Evolutionary conservation across 1,140 invertebrate genomes (phyloP).

Genomic region (Chelonus insularis): DNA sequence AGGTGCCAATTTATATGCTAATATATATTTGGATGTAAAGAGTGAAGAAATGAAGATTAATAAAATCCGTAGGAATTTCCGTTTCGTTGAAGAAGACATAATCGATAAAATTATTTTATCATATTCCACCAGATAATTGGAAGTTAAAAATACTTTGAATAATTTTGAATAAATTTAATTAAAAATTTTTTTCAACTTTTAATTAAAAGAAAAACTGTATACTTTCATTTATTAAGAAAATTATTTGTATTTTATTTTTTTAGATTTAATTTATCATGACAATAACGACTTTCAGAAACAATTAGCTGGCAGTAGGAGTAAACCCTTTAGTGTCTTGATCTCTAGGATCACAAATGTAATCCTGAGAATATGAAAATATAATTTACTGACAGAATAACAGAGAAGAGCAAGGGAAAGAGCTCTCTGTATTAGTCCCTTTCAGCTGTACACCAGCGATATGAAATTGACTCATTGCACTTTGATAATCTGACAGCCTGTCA

Average conservation of each 20-base stretch:
- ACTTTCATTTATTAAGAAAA: neutral
- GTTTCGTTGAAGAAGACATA: too few relatives aligned
- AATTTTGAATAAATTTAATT: neutral
- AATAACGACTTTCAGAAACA: slow-evolving; percentile 41
- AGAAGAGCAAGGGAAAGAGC: slow-evolving; percentile 12
- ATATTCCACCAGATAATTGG: neutral
- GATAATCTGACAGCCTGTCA: neutral
- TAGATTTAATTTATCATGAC: neutral
- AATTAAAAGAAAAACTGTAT: neutral
- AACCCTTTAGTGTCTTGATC: slow-evolving; percentile 53
- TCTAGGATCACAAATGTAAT: slow-evolving; percentile 49
- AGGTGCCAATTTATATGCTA: slow-evolving; percentile 32
- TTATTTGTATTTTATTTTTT: neutral
- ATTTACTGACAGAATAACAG: slow-evolving; percentile 41
- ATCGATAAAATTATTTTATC: neutral
- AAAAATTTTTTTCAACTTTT: neutral
- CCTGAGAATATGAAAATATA: slow-evolving; percentile 56
- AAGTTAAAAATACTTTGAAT: too few relatives aligned
- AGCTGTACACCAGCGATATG: neutral
- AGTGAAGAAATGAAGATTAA: slow-evolving; percentile 14
- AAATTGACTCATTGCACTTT: neutral
- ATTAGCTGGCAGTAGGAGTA: slow-evolving; percentile 46
- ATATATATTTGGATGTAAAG: slow-evolving; percentile 19
- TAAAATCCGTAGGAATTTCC: neutral
- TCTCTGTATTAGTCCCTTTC: too few relatives aligned